These are phyloP conservation scores for Sceliomorpha sp. DNA, from an alignment of 2,888 invertebrate species.

Conservation along the genomic window DNA sequence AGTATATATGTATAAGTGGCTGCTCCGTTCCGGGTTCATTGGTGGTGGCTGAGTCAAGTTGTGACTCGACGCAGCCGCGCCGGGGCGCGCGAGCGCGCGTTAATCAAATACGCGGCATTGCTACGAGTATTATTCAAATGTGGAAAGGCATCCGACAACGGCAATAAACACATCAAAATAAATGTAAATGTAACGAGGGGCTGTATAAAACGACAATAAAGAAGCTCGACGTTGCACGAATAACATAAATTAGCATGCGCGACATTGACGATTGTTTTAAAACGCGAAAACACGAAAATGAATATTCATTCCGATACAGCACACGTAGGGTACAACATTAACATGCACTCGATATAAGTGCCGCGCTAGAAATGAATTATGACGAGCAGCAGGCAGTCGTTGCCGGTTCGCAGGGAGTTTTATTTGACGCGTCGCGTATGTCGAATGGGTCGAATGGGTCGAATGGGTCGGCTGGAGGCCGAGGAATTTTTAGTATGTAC, in stretches of 20 bases:
- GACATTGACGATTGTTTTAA: slow-evolving; percentile 4
- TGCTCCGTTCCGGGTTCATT: too few species aligned
- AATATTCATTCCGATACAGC: slow-evolving; percentile 41
- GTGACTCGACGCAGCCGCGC: too few species aligned
- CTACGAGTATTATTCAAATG: too few species aligned
- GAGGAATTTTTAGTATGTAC: slow-evolving; percentile 69
- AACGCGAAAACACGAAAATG: slow-evolving; percentile 23
- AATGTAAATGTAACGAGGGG: slow-evolving; percentile 32
- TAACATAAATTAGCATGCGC: slow-evolving; percentile 13
- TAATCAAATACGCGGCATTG: too few species aligned
- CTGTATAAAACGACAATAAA: slow-evolving; percentile 6
- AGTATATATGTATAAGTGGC: too few species aligned
- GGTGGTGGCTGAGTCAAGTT: too few species aligned
- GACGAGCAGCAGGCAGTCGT: slow-evolving; percentile 20
- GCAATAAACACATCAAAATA: too few species aligned
- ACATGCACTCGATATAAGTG: slow-evolving; percentile 29
- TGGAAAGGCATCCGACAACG: too few species aligned
- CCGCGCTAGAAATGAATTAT: slow-evolving; percentile 38
- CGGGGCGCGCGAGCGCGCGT: too few species aligned
- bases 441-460: slow-evolving; percentile 61
- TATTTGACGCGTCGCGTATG: slow-evolving; percentile 62
- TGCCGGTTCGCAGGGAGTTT: slow-evolving; percentile 51
- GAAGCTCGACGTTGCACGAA: slow-evolving; percentile 23
- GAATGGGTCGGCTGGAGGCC: slow-evolving; percentile 58
- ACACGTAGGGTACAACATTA: slow-evolving; percentile 27